These are phyloP conservation scores for Neolamprologus sp. DNA, from an alignment of 2,113 vertebrate genomes.

Conservation along the genomic window DNA sequence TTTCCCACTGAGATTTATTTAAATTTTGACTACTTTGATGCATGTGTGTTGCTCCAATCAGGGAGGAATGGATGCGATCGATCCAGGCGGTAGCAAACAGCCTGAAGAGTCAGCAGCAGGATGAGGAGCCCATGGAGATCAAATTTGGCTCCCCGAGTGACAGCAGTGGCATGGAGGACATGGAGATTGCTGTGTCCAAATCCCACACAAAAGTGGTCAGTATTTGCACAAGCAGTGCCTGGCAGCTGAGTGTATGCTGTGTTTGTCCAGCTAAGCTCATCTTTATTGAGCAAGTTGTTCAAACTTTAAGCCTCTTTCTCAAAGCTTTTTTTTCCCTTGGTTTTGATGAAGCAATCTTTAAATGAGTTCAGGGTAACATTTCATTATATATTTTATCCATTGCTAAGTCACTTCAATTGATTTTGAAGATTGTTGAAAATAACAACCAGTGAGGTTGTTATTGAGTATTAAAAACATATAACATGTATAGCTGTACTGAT, in stretches of 20 bases:
- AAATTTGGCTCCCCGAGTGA: constrained; percentile 82
- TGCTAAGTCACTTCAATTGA: neutral
- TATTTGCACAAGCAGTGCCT: constrained; percentile 34
- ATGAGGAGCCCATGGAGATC: constrained; percentile 79
- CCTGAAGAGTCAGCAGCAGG: constrained; percentile 82
- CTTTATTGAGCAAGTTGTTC: constrained; percentile 39
- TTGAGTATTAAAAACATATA: neutral
- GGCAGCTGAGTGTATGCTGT: constrained; percentile 11
- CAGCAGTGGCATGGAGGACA: constrained; percentile 75
- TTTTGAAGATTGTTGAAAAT: neutral
- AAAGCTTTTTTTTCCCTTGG: neutral
- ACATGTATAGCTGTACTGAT: neutral
- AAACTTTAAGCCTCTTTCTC: constrained; percentile 52
- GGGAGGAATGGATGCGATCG: constrained; percentile 90
- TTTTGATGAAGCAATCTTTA: neutral
- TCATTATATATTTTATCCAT: neutral
- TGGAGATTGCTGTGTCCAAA: constrained; percentile 83
- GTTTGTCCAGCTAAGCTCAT: constrained; percentile 31
- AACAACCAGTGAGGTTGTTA: neutral
- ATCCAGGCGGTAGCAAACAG: constrained; percentile 92
- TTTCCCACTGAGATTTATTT: neutral
- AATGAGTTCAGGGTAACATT: neutral
- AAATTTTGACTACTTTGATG: neutral
- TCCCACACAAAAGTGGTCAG: constrained; percentile 85
- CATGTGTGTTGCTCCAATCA: constrained; percentile 34